Conservation (phyloP, 1,140 invertebrate genomes). For the Ganaspis sp. region DNA sequence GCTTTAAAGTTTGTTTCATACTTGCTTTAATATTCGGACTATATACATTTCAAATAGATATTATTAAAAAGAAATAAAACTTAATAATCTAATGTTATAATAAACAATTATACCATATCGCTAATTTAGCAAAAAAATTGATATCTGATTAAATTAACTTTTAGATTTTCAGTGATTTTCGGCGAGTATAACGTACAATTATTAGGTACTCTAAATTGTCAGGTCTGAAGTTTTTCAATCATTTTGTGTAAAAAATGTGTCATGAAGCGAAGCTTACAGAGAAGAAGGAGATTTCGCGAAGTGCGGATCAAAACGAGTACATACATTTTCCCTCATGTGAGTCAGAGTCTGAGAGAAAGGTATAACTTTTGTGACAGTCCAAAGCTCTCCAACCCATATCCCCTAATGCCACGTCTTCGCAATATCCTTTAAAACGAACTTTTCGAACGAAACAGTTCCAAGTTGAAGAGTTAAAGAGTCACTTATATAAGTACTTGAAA, state of each 20-base stretch:
- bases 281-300: constrained; percentile 11
- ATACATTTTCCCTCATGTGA: constrained; percentile 17
- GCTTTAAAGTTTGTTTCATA: too few species aligned
- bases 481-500: neutral
- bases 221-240: neutral
- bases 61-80: too few species aligned
- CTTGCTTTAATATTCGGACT: too few species aligned
- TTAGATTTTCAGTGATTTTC: neutral
- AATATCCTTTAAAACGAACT: constrained; percentile 34
- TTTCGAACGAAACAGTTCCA: constrained; percentile 23
- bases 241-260: constrained; percentile 11
- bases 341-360: constrained; percentile 32
- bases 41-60: too few species aligned
- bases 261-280: neutral
- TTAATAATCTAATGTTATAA: too few species aligned
- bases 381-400: constrained; percentile 43
- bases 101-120: too few species aligned
- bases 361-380: constrained; percentile 47
- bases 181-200: too few species aligned
- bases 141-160: neutral
- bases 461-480: constrained; percentile 8
- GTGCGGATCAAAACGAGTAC: constrained; percentile 36
- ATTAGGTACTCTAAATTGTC: neutral
- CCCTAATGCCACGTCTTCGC: constrained; percentile 36
- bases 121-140: too few species aligned